Conservation (phyloP, 2,113 vertebrate species). For the Porphyrio hochstetteri region DNA sequence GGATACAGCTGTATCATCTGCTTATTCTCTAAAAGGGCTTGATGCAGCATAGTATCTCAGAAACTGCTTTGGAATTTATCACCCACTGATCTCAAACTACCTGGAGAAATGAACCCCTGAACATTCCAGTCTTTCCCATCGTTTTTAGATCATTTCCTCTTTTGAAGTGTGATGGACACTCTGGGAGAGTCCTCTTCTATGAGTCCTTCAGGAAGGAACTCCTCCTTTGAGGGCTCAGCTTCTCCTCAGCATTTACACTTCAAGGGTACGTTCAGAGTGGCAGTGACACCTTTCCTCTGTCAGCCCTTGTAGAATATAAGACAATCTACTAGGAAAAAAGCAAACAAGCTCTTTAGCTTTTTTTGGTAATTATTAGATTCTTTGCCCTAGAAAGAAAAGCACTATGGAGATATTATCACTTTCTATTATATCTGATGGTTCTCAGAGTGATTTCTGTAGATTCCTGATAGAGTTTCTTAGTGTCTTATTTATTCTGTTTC, state of each 20-base stretch:
- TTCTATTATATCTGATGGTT: neutral
- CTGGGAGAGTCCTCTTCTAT: neutral
- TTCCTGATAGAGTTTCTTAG: conserved; percentile 31
- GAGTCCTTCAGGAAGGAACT: neutral
- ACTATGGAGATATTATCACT: neutral
- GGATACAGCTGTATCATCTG: neutral
- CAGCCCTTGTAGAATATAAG: neutral
- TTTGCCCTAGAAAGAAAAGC: neutral
- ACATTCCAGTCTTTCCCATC: neutral
- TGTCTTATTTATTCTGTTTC: conserved; percentile 50
- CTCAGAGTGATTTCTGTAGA: conserved; percentile 30
- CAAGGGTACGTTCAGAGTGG: neutral
- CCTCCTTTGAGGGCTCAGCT: neutral
- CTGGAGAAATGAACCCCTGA: neutral
- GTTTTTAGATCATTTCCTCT: neutral
- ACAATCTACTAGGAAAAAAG: neutral
- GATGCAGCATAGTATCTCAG: neutral
- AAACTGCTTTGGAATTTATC: neutral
- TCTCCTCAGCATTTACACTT: neutral
- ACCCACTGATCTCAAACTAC: neutral
- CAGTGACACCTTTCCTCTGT: neutral
- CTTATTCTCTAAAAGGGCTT: neutral
- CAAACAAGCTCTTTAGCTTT: neutral
- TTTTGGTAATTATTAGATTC: conserved; percentile 2
- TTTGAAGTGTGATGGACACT: fast-evolving